Conservation (phyloP, 2,113 vertebrate species). For the Taxidea taxus region DNA sequence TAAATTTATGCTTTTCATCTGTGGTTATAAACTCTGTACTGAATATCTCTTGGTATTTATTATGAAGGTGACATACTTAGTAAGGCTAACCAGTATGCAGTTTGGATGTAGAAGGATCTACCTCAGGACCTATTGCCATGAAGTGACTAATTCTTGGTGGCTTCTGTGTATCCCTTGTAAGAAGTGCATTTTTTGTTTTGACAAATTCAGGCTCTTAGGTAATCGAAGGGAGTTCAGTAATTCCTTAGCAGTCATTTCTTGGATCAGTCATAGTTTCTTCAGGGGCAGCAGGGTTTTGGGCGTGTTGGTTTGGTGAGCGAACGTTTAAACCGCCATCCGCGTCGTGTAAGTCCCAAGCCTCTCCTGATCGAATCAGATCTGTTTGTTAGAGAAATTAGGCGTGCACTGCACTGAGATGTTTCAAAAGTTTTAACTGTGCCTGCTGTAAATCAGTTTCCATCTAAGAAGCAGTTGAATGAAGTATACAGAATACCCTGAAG, state of each 20-base stretch:
- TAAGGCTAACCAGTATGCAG: neutral
- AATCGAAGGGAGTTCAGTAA: neutral
- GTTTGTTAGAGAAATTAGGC: neutral
- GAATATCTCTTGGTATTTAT: neutral
- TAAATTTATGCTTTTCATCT: neutral
- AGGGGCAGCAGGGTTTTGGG: neutral
- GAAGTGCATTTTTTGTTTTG: neutral
- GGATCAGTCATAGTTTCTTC: neutral
- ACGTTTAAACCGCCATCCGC: neutral
- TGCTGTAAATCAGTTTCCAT: neutral
- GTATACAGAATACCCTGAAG: neutral
- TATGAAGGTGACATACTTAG: neutral
- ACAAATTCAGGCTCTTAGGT: neutral
- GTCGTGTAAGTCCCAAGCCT: neutral
- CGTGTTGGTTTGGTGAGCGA: neutral
- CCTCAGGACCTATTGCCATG: neutral
- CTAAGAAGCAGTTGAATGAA: neutral
- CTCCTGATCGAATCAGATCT: neutral
- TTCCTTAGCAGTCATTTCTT: neutral
- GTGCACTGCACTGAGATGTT: neutral
- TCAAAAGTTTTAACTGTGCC: neutral
- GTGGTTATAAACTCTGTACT: neutral
- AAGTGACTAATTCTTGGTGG: neutral
- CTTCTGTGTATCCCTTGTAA: neutral
- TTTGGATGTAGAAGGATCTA: neutral